Conservation (phyloP, 1,140 invertebrate species). For the Caerostris extrusa region DNA sequence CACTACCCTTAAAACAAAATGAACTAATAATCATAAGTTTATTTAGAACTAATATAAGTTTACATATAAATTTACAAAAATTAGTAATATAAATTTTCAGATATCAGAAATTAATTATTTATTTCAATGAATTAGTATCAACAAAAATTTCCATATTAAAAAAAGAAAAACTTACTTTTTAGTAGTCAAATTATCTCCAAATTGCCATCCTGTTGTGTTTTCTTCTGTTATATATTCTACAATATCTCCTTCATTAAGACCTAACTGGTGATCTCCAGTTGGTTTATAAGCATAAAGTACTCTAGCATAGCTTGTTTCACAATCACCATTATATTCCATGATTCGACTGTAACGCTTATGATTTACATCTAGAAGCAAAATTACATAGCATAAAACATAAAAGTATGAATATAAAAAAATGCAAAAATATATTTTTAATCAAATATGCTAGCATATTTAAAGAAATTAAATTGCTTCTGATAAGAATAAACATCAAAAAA, state of each 20-base stretch:
- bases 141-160: background rate
- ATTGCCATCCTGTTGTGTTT: conserved; percentile 73
- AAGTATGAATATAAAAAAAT: background rate
- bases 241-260: conserved; percentile 57
- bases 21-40: too few species aligned
- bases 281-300: conserved; percentile 57
- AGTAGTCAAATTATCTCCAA: conserved; percentile 70
- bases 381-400: background rate
- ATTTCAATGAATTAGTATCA: too few species aligned
- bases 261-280: conserved; percentile 64
- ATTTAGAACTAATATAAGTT: too few species aligned
- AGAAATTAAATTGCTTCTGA: background rate
- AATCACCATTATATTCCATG: conserved; percentile 49
- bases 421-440: background rate
- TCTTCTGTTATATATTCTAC: conserved; percentile 62
- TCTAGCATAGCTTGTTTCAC: conserved; percentile 62
- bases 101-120: too few species aligned
- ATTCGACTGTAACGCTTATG: conserved; percentile 52
- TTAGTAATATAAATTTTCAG: too few species aligned
- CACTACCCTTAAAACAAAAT: too few species aligned
- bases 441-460: too few species aligned
- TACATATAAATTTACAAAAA: too few species aligned
- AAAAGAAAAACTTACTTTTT: conserved; percentile 30
- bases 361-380: conserved; percentile 7
- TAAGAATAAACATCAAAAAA: background rate